phyloP scores from a whole-genome alignment of 2,888 invertebrate genomes.

The Trachelus stipa region DNA sequence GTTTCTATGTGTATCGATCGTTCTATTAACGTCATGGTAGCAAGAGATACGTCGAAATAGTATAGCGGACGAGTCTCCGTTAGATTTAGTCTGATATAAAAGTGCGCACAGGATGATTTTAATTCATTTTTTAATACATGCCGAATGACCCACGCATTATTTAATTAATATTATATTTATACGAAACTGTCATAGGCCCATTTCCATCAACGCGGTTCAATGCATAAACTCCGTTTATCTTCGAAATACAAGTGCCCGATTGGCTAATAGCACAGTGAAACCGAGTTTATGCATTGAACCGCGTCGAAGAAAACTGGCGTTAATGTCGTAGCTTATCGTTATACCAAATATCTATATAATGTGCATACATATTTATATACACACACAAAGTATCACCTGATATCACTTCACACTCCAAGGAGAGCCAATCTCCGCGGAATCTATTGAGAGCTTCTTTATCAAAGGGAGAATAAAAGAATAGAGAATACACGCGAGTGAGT shows the following conservation, averaged over 20 bases:
- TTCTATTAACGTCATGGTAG: not conserved
- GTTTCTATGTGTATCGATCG: not conserved
- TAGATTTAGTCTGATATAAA: not conserved
- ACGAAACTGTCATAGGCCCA: not conserved
- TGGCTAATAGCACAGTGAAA: too few relatives aligned
- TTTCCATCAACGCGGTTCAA: too few relatives aligned
- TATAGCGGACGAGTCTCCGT: not conserved
- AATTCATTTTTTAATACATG: not conserved
- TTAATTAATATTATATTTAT: not conserved
- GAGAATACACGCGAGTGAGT: not conserved
- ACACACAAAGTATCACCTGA: not conserved
- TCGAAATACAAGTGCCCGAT: too few relatives aligned
- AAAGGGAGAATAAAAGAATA: not conserved
- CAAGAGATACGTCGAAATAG: not conserved
- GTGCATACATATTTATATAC: not conserved
- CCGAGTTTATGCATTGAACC: too few relatives aligned
- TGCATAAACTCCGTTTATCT: too few relatives aligned
- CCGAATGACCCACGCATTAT: not conserved
- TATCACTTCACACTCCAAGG: not conserved
- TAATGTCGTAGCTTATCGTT: not conserved
- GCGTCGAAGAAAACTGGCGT: not conserved
- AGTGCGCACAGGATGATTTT: not conserved
- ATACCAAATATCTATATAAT: not conserved
- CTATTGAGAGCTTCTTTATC: not conserved
- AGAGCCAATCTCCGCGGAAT: not conserved